Evolutionary conservation across 2,113 vertebrate species (phyloP).

Genomic region (Orycteropus afer): DNA sequence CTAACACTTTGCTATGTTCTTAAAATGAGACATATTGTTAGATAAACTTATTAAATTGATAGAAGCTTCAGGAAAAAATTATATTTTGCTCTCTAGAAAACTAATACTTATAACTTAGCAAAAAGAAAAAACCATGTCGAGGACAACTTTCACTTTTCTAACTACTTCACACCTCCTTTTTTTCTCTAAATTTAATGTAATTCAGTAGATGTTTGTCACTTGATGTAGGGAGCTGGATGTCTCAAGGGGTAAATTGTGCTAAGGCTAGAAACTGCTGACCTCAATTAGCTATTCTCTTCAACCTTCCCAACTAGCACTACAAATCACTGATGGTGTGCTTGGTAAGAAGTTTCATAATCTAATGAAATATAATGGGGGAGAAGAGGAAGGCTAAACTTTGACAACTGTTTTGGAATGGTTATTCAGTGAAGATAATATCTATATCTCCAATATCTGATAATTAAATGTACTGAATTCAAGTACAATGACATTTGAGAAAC

Average conservation of each 20-base stretch:
- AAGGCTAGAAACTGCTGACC: background rate
- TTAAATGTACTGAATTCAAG: conserved; percentile 9
- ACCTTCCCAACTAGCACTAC: background rate
- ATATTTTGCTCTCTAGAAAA: conserved; percentile 41
- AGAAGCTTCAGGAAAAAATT: background rate
- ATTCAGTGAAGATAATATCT: background rate
- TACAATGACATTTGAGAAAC: background rate
- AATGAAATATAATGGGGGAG: background rate
- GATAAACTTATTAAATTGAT: background rate
- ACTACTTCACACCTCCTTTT: background rate
- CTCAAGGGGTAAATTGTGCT: background rate
- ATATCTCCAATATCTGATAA: conserved; percentile 27
- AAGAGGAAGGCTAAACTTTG: background rate
- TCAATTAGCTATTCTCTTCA: background rate
- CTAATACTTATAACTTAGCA: background rate
- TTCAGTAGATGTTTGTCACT: background rate
- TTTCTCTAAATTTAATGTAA: background rate
- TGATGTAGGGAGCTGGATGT: background rate
- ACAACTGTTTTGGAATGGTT: background rate
- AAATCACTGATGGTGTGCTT: background rate
- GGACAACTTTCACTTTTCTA: background rate
- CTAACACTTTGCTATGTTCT: background rate
- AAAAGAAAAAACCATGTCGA: background rate
- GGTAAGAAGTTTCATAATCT: background rate
- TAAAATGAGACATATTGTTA: background rate